Conservation (phyloP, 2,113 vertebrate species). For the Megaceryle torquata region DNA sequence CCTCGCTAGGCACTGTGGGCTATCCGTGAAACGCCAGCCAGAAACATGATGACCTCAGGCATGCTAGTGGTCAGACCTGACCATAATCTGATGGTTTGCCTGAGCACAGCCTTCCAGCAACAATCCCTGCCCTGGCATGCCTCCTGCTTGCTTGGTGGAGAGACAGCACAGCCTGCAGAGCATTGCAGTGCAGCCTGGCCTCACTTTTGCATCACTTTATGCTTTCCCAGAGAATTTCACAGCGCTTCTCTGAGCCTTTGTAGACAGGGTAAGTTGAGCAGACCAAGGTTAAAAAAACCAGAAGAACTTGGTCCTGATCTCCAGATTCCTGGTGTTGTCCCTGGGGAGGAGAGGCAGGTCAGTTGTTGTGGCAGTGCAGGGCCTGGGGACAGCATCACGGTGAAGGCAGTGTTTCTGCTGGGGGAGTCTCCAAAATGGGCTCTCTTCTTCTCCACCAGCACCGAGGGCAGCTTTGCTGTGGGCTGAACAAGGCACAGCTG, state of each 20-base stretch:
- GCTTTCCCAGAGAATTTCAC: neutral
- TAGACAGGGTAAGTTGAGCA: neutral
- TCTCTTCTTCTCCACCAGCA: accelerated
- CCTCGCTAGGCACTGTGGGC: accelerated
- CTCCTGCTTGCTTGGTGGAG: neutral
- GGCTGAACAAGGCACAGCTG: neutral
- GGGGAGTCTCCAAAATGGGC: neutral
- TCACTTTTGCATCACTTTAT: neutral
- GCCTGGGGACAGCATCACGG: accelerated
- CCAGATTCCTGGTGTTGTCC: neutral
- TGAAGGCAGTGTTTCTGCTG: neutral
- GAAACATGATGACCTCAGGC: neutral
- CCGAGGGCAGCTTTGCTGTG: neutral
- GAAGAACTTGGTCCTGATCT: neutral
- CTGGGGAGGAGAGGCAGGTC: neutral
- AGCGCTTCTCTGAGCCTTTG: neutral
- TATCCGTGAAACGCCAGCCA: neutral
- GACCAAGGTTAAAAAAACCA: neutral
- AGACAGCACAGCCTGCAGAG: neutral
- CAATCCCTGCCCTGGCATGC: neutral
- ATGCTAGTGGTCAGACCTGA: neutral
- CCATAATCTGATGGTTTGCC: neutral
- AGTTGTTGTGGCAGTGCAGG: neutral
- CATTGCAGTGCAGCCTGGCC: neutral
- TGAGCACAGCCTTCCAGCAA: neutral